Percentiles rank a stretch among this genome's conserved stretches.
These are phyloP conservation scores for Eleginops maclovinus DNA, from an alignment of 2,113 vertebrate genomes.

Conservation along the genomic window DNA sequence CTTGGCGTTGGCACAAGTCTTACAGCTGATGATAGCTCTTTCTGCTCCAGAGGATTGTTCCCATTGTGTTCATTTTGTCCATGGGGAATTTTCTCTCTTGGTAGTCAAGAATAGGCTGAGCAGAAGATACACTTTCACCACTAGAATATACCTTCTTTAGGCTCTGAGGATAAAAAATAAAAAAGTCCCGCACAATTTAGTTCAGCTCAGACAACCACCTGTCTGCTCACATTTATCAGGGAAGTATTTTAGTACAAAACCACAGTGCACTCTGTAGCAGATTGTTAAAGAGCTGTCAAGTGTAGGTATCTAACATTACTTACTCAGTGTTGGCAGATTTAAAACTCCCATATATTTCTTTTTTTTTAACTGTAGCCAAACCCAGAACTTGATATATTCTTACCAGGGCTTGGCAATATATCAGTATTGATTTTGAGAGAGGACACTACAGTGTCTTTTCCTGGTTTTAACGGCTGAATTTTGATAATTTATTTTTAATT, in stretches of 20 bases:
- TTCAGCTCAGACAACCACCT: conserved; percentile 39
- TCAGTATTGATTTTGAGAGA: no score
- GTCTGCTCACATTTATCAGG: conserved; percentile 24
- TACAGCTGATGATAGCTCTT: conserved; percentile 35
- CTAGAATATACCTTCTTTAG: conserved; percentile 28
- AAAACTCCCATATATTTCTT: not conserved
- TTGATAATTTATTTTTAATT: no score
- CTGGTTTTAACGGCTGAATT: no score
- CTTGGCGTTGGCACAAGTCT: conserved; percentile 33
- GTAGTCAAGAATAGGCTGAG: conserved; percentile 34
- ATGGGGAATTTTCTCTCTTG: conserved; percentile 39
- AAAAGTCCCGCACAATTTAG: conserved; percentile 13
- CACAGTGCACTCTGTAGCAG: conserved; percentile 18
- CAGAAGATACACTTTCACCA: conserved; percentile 36
- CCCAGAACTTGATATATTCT: not conserved
- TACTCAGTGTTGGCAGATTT: conserved; percentile 20
- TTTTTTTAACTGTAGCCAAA: not conserved
- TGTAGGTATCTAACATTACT: conserved; percentile 9
- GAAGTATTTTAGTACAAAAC: conserved; percentile 15
- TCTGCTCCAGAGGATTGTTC: conserved; percentile 40
- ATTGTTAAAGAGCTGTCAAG: conserved; percentile 45
- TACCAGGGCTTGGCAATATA: no score
- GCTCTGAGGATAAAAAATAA: conserved; percentile 5
- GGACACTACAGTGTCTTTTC: no score
- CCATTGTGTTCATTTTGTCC: conserved; percentile 49